Evolutionary conservation across 2,888 invertebrate species (phyloP).

Genomic region (Artemia sp.): DNA sequence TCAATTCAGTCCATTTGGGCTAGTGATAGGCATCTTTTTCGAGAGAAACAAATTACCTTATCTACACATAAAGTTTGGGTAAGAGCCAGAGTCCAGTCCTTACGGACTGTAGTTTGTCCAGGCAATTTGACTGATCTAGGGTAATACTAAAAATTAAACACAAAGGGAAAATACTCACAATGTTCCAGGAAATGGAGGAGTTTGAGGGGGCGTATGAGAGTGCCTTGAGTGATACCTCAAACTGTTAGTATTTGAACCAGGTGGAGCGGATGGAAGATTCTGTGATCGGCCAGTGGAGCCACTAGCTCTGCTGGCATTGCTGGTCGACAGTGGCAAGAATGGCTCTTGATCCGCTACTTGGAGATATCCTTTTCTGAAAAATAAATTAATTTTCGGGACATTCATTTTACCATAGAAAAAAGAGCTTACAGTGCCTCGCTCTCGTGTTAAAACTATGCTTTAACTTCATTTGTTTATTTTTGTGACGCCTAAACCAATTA

Average conservation of each 20-base stretch:
- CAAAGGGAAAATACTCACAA: conserved; percentile 26
- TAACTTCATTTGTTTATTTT: no score
- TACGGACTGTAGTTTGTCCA: no score
- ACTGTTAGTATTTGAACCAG: conserved; percentile 44
- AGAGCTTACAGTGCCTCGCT: no score
- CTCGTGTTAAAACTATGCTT: no score
- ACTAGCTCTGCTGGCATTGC: conserved; percentile 22
- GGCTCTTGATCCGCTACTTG: conserved; percentile 72
- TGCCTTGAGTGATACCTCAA: conserved; percentile 25
- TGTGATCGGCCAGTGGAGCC: conserved; percentile 16
- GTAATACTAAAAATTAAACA: conserved; percentile 24
- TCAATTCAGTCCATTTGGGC: no score
- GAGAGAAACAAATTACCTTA: no score
- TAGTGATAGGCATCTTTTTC: no score
- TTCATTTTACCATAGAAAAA: no score
- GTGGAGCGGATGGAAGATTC: not conserved
- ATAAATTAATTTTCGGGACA: not conserved
- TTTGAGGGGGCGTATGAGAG: conserved; percentile 27
- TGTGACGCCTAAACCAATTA: no score
- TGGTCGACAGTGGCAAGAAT: conserved; percentile 43
- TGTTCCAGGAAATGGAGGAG: conserved; percentile 28
- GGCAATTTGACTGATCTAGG: conserved; percentile 31
- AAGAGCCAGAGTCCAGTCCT: no score
- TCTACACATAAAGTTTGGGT: no score
- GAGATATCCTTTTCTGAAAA: conserved; percentile 32